Evolutionary conservation across 2,113 vertebrate species (phyloP), one percentile per base, ranked within the genome.

Genomic region (Phoenicopterus ruber): DNA sequence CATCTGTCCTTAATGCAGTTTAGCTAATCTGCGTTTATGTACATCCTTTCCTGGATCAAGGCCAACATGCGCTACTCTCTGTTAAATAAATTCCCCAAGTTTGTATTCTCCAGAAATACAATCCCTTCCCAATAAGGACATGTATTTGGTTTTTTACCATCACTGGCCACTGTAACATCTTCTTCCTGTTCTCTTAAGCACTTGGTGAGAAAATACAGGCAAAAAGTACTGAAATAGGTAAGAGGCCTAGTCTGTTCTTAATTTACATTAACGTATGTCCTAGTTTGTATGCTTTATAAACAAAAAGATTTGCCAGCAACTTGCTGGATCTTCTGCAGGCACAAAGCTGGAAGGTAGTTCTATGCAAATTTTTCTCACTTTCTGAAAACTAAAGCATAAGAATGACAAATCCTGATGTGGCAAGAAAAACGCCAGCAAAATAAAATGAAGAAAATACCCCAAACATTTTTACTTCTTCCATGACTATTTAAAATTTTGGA

Each of bases 61-160:
- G 79, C 65, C 65, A 49, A 0, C 6, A 1, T 5, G 14, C 2
- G 4, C 46, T 52, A 1, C 26, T 46, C 26, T 20, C 31, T 15
- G 10, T 13, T 38, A 25, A 65, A 62, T 9, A 10, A 40, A 31
- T 40, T 26, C 36, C 21, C 17, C 32, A 66, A 13, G 7, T 62
- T 62, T 42, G 16, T 49, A 2, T 62, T 32, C 52, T 31, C 2
- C 3, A 5, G 47, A 16, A 42, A 26, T 62, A 32, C 8, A 44
- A 2, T 34, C 26, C 21, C 11, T 79, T 81, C 40, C 36, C 58
- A 52, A 6, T 10, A 20, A 77, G 58, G 38, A 36, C 8, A 5
- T 13, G 9, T 47, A 1, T 3, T 18, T 46, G 24, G 1, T 26
- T 47, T 29, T 76, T 49, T 67, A 13, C 20, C 7, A 6, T 65